phyloP scores from a whole-genome alignment of 2,797 vertebrate genomes.

The Poecilia velifera region DNA sequence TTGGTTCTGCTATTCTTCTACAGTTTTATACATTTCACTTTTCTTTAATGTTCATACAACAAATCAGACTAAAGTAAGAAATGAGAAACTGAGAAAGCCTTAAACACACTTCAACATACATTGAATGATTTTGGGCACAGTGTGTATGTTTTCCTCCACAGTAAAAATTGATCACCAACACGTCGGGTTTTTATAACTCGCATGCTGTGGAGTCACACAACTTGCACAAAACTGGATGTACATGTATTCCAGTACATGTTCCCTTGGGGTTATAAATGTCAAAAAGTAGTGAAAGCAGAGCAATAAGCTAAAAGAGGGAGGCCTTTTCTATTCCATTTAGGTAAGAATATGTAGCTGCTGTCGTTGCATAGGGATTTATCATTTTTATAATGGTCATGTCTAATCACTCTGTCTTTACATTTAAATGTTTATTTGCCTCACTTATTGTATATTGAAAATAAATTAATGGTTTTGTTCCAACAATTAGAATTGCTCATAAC shows the following conservation, averaged over 20 bases:
- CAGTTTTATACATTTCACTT: background rate
- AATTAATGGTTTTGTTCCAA: background rate
- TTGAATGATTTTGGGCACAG: background rate
- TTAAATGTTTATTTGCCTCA: background rate
- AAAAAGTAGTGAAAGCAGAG: background rate
- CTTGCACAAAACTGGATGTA: background rate
- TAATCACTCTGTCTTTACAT: background rate
- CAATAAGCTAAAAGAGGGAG: background rate
- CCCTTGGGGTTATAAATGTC: background rate
- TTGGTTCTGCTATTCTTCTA: background rate
- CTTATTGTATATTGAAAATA: background rate
- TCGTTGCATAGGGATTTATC: background rate
- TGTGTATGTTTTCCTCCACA: background rate
- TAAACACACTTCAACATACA: background rate
- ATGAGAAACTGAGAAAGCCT: background rate
- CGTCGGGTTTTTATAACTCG: background rate
- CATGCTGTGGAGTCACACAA: background rate
- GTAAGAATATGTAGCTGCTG: background rate
- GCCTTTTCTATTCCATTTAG: background rate
- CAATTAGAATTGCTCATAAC: background rate
- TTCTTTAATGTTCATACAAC: background rate
- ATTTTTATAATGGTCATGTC: background rate
- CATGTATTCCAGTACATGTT: background rate
- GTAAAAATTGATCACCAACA: background rate
- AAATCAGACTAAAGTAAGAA: background rate